These are phyloP conservation scores for Gymnarchus niloticus DNA, from an alignment of 2,113 vertebrate species.

Conservation along the genomic window DNA sequence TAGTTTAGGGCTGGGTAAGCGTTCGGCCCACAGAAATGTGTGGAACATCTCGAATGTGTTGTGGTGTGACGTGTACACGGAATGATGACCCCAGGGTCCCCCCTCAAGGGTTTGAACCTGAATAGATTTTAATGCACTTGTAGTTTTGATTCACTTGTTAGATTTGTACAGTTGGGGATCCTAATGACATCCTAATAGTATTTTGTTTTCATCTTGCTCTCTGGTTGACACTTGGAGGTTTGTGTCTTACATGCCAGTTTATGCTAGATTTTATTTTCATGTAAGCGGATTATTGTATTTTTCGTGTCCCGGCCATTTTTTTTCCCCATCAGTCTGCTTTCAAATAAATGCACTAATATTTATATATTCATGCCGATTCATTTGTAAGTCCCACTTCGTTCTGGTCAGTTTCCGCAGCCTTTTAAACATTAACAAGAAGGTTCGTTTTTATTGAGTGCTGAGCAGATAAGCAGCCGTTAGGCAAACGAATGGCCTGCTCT, in stretches of 20 bases:
- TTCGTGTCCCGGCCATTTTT: not conserved
- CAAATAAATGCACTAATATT: not conserved
- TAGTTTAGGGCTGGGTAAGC: too few species aligned
- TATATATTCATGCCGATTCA: not conserved
- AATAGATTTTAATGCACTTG: too few species aligned
- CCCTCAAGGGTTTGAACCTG: too few species aligned
- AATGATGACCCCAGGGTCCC: too few species aligned
- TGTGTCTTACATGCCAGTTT: not conserved
- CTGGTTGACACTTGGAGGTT: not conserved
- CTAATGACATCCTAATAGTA: too few species aligned
- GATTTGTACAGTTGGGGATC: not conserved
- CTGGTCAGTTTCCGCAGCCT: too few species aligned
- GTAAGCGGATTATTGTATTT: not conserved
- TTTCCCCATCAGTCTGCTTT: not conserved
- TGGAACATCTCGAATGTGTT: too few species aligned
- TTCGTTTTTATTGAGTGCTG: not conserved
- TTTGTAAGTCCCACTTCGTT: not conserved
- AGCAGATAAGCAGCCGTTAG: not conserved
- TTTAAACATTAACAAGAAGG: conserved; percentile 4
- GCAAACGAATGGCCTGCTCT: not conserved
- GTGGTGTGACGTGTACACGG: too few species aligned
- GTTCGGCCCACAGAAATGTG: too few species aligned
- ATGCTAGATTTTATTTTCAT: not conserved
- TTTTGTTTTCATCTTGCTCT: not conserved
- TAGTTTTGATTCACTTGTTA: not conserved